Conservation (phyloP, 2,888 invertebrate species). For the Arenicola marina region DNA sequence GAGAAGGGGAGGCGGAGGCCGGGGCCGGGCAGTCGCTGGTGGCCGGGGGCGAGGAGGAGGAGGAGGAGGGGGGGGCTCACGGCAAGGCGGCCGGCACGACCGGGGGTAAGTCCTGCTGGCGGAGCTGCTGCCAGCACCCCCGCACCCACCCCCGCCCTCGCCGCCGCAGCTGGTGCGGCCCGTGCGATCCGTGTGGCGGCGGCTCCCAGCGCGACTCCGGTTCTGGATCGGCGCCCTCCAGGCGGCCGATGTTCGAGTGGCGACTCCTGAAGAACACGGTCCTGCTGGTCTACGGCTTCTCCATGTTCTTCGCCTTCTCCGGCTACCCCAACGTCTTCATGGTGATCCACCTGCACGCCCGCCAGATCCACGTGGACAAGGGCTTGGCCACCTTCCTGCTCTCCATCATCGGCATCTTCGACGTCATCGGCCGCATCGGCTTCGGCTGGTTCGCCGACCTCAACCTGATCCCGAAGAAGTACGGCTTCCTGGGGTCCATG, state of each 20-base stretch:
- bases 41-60: neutral
- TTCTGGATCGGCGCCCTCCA: neutral
- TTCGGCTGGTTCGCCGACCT: conserved; percentile 64
- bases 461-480: conserved; percentile 17
- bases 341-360: conserved; percentile 76
- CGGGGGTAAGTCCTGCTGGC: too few species aligned
- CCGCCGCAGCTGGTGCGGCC: neutral
- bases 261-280: conserved; percentile 71
- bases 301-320: conserved; percentile 76
- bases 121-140: neutral
- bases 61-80: neutral
- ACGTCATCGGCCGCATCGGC: conserved; percentile 73
- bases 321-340: conserved; percentile 78
- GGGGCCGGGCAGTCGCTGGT: neutral
- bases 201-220: too few species aligned
- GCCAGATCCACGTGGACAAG: conserved; percentile 69
- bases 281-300: conserved; percentile 74
- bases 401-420: conserved; percentile 75
- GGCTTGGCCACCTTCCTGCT: conserved; percentile 72
- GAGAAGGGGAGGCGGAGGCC: neutral
- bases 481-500: conserved; percentile 11
- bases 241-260: conserved; percentile 66
- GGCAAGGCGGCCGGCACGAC: neutral
- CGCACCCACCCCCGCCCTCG: neutral
- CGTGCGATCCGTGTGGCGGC: too few species aligned